Percentiles rank a stretch among this genome's conserved stretches.
phyloP scores from a whole-genome alignment of 2,888 invertebrate genomes.

The Darwinula stevensoni region DNA sequence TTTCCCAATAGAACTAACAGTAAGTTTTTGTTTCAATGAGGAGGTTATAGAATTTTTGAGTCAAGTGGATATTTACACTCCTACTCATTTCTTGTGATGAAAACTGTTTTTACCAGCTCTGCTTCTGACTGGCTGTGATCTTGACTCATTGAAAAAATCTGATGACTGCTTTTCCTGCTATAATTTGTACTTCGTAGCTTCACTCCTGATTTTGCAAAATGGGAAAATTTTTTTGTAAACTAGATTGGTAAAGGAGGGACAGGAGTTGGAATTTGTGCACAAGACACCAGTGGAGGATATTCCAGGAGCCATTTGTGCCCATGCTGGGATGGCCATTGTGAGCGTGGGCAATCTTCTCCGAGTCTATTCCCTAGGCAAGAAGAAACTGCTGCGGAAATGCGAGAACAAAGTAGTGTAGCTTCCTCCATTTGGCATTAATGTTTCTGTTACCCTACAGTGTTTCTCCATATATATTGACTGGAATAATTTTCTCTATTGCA shows the following conservation, averaged over 20 bases:
- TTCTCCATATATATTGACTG: not conserved
- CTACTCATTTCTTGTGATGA: too few species aligned
- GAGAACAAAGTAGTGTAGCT: slow-evolving; percentile 93
- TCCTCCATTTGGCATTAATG: too few species aligned
- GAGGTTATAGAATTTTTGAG: too few species aligned
- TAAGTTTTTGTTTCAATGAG: too few species aligned
- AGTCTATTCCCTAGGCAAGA: slow-evolving; percentile 84
- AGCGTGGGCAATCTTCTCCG: slow-evolving; percentile 74
- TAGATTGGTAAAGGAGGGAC: slow-evolving; percentile 37
- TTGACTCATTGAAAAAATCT: too few species aligned
- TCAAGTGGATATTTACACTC: too few species aligned
- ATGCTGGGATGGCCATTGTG: slow-evolving; percentile 66
- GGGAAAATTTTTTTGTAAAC: slow-evolving; percentile 10
- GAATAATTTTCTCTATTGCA: slow-evolving; percentile 17
- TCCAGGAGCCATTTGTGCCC: slow-evolving; percentile 57
- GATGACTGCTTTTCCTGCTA: too few species aligned
- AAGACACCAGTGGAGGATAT: slow-evolving; percentile 77
- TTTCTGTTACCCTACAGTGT: not conserved
- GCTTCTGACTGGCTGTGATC: too few species aligned
- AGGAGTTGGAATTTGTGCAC: slow-evolving; percentile 65
- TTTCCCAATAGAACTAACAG: too few species aligned
- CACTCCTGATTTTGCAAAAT: slow-evolving; percentile 10
- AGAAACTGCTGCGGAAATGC: slow-evolving; percentile 84
- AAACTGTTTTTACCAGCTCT: too few species aligned
- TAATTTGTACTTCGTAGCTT: too few species aligned